Base-by-base conservation (phyloP, 1,140 invertebrate genomes). In the Conopomorpha cramerella region DNA sequence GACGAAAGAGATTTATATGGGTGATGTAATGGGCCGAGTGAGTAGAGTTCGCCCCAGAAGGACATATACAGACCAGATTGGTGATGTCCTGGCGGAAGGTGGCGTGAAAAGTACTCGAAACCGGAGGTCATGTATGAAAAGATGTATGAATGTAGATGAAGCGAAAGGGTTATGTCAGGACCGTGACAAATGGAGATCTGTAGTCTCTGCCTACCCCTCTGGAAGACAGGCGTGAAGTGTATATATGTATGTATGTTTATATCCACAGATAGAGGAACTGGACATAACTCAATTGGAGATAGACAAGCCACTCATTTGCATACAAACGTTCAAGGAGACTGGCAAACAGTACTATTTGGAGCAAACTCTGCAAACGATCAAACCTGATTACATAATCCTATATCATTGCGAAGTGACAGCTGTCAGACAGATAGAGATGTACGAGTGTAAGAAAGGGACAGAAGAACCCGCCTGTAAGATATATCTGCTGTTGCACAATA, bases 401-500 rank as follows among this genome's bases (percentile, higher is more conserved):
- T 98, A 98, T 70, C 92, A 96, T 61, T 85, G 86, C 31, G 91
- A 97, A 66, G 85, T 98, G 38, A 82, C 87, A 3, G 86, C 91
- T 33, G 87, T 98, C 2, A 77, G 95, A 19, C 92, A 95, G 77
- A 81, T 98, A 18, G 95, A 98, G 77, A 82, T 95, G 17, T 83
- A 77, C 45, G 85, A 94, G 82, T 84, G 91, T 18, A 88, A 86
- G 47, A 86, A 89, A 49, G 67, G 84, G 51, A 78, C 83, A 3
- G 78, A 80, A 0, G 70, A 66, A 31, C 58, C 79, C 3, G 62
- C 77, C 3, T 59, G 93, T 1, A 85, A 84, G 51, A 85, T 96
- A n/a, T 97, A 91, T 66, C 95, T 96, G 51, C 59, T 97, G 14
- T 85, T 96, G 30, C 94, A 96, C 61, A 86, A 86, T 8, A 89